These are phyloP conservation scores for Hesperia comma DNA, from an alignment of 2,888 invertebrate genomes.

Conservation along the genomic window DNA sequence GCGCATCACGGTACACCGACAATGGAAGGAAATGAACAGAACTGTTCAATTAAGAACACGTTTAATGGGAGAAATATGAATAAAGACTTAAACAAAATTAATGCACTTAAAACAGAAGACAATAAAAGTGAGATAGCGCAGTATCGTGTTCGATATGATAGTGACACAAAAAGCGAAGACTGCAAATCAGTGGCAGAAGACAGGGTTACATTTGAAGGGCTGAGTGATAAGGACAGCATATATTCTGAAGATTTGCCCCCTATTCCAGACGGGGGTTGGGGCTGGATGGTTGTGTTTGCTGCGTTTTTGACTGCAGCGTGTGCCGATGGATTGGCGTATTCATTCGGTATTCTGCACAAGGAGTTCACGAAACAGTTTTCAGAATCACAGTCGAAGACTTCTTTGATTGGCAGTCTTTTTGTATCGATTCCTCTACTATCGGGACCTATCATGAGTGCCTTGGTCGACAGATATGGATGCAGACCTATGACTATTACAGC, in stretches of 20 bases:
- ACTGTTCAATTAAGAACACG: slow-evolving; percentile 39
- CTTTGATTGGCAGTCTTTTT: slow-evolving; percentile 94
- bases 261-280: slow-evolving; percentile 93
- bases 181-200: slow-evolving; percentile 60
- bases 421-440: slow-evolving; percentile 93
- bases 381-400: slow-evolving; percentile 92
- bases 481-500: slow-evolving; percentile 88
- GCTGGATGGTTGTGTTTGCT: slow-evolving; percentile 94
- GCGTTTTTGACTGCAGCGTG: slow-evolving; percentile 94
- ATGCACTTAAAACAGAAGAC: slow-evolving; percentile 65
- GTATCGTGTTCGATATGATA: slow-evolving; percentile 47
- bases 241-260: slow-evolving; percentile 80
- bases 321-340: slow-evolving; percentile 96
- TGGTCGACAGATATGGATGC: slow-evolving; percentile 93
- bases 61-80: slow-evolving; percentile 43
- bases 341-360: slow-evolving; percentile 94
- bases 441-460: slow-evolving; percentile 92
- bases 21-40: slow-evolving; percentile 37
- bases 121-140: slow-evolving; percentile 48
- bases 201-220: slow-evolving; percentile 74
- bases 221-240: slow-evolving; percentile 75
- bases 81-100: slow-evolving; percentile 68
- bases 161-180: slow-evolving; percentile 36
- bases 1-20: neutral
- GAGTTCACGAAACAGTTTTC: slow-evolving; percentile 91